Conservation (phyloP, 2,797 vertebrate genomes). For the Botia almorhae region DNA sequence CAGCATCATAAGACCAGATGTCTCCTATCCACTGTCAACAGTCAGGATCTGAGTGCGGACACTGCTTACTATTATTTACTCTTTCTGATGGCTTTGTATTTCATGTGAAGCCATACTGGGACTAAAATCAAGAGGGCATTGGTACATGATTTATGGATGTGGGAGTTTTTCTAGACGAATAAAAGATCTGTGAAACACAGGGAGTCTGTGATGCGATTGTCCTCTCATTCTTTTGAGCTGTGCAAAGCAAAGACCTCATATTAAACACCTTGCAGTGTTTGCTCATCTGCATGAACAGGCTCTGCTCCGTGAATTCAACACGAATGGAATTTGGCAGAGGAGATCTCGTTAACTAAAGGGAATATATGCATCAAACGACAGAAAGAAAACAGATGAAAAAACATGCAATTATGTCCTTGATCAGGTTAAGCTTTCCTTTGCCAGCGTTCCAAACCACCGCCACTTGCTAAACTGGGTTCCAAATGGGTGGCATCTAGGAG, state of each 20-base stretch:
- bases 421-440: constrained; percentile 78
- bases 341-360: constrained; percentile 68
- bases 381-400: constrained; percentile 75
- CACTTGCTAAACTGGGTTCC: constrained; percentile 65
- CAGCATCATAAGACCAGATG: constrained; percentile 21
- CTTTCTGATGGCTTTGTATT: constrained; percentile 28
- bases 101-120: constrained; percentile 41
- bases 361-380: constrained; percentile 84
- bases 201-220: constrained; percentile 42
- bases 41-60: constrained; percentile 43
- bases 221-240: constrained; percentile 46
- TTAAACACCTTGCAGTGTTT: constrained; percentile 59
- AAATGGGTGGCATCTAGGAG: constrained; percentile 73
- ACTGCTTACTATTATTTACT: constrained; percentile 40
- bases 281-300: constrained; percentile 56
- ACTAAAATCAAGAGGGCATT: constrained; percentile 38
- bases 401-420: constrained; percentile 81
- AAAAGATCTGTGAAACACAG: constrained; percentile 50
- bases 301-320: constrained; percentile 40
- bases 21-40: constrained; percentile 47
- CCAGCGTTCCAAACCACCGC: constrained; percentile 65
- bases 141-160: constrained; percentile 46
- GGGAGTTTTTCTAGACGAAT: constrained; percentile 32
- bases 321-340: constrained; percentile 23
- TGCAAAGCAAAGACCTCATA: constrained; percentile 51